Evolutionary conservation across 1,140 invertebrate genomes (phyloP), one percentile per base, ranked within the genome.

Genomic region (Limonius californicus): DNA sequence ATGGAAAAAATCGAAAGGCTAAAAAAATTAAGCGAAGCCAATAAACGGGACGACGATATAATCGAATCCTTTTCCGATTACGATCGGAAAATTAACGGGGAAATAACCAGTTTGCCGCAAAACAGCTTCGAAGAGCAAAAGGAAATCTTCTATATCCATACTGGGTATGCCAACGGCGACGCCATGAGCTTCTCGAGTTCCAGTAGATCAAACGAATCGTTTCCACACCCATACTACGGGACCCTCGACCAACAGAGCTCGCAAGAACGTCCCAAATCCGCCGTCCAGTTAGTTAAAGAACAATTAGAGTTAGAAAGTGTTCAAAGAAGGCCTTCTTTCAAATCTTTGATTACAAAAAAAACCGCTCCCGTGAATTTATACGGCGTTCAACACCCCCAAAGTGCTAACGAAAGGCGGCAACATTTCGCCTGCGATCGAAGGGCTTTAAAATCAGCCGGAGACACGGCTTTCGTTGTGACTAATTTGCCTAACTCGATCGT

Each of bases 201-300:
- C 9, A n/a, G n/a, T n/a, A 55, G 61, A 57, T 73, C 69, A 21
- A 63, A 61, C 14, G 62, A 68, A 45, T 68, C 72, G 9, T 68
- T 72, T 43, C 65, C 69, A 11, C 62, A 64, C 15, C 39, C 74
- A 43, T 71, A 72, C 61, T 30, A 57, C 14, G 30, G 23, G 11
- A 47, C 61, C 47, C 57, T 61, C 8, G 61, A 55, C 14, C 43
- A 30, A 7, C 70, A 72, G 1, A 58, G 21, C 18, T 23, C 57
- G 47, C 47, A 30, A 9, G 72, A 72, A 16, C 70, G 80, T 3
- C 80, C 80, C 0, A 79, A 78, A 43, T 80, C 79, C 14, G 79
- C 80, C 1, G 77, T 78, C 7, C 75, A 80, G 50, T 68, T 80
- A 0, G 75, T 83, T n/a, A 73, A 78, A 21, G 63, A 79, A 3